phyloP scores from a whole-genome alignment of 1,140 invertebrate genomes.

The Drosophila jambulina region DNA sequence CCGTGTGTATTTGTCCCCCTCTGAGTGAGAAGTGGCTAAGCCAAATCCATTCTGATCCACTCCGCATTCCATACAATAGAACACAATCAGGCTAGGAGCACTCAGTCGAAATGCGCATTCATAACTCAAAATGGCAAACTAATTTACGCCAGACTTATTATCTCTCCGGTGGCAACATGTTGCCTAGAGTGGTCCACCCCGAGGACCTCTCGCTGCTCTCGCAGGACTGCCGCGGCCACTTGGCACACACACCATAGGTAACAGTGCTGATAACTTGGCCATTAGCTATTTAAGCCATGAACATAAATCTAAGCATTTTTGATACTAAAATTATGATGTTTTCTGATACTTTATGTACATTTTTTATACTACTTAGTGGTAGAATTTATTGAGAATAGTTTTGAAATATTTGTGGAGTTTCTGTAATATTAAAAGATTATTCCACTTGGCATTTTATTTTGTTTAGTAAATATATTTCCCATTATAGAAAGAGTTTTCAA shows the following conservation, averaged over 20 bases:
- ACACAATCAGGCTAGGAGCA: constrained; percentile 4
- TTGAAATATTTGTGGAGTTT: too few species aligned
- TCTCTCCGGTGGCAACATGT: constrained; percentile 72
- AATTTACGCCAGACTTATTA: constrained; percentile 83
- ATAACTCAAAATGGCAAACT: constrained; percentile 84
- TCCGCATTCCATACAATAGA: constrained; percentile 15
- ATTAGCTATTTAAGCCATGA: background rate
- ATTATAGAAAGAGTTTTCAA: background rate
- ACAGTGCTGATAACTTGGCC: background rate
- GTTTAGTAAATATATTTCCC: background rate
- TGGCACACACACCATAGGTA: constrained; percentile 13
- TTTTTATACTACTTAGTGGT: background rate
- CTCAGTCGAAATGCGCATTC: constrained; percentile 75
- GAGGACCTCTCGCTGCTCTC: constrained; percentile 12
- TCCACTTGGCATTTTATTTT: too few species aligned
- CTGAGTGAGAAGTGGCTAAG: background rate
- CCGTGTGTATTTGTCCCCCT: too few species aligned
- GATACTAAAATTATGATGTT: background rate
- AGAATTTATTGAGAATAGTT: background rate
- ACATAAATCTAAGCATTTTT: background rate
- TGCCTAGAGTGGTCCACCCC: constrained; percentile 38
- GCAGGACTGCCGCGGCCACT: constrained; percentile 36
- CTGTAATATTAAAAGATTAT: too few species aligned
- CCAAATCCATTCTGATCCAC: constrained; percentile 63
- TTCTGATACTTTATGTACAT: background rate